Evolutionary conservation across 2,113 vertebrate genomes (phyloP).

Genomic region (Tinamus guttatus): DNA sequence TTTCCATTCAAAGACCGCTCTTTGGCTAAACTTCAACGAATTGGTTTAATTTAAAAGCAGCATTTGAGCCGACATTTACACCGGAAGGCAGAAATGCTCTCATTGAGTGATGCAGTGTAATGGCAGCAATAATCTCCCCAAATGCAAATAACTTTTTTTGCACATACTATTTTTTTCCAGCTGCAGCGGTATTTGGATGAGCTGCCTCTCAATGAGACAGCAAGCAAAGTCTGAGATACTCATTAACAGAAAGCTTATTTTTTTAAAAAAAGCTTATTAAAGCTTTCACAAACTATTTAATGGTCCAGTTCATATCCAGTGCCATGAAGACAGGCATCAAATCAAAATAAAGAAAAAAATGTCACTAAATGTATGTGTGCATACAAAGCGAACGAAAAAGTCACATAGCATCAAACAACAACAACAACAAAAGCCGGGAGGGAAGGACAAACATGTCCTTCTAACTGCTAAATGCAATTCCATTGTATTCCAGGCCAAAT

Average conservation of each 20-base stretch:
- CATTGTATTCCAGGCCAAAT: background rate
- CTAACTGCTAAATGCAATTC: background rate
- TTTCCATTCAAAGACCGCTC: constrained; percentile 45
- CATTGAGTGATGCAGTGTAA: background rate
- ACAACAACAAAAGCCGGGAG: no score
- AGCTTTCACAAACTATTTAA: background rate
- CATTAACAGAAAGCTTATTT: background rate
- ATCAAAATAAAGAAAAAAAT: background rate
- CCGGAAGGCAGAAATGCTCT: constrained; percentile 39
- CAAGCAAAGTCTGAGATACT: background rate
- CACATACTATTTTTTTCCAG: background rate
- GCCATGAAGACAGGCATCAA: background rate
- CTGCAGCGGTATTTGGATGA: background rate
- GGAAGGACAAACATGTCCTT: background rate
- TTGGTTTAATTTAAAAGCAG: constrained; percentile 63
- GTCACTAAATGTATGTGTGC: background rate
- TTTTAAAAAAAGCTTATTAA: background rate
- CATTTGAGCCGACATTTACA: constrained; percentile 56
- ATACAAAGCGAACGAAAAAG: background rate
- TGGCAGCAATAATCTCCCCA: background rate
- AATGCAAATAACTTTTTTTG: background rate
- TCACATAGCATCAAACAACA: background rate
- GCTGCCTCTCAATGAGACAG: background rate
- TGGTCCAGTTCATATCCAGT: background rate
- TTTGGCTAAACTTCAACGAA: constrained; percentile 67